A percentile compares a stretch with the other conserved stretches of the same genome.
These are phyloP conservation scores for Acanthurus leucopareius DNA, from an alignment of 2,797 vertebrate species.

Conservation along the genomic window DNA sequence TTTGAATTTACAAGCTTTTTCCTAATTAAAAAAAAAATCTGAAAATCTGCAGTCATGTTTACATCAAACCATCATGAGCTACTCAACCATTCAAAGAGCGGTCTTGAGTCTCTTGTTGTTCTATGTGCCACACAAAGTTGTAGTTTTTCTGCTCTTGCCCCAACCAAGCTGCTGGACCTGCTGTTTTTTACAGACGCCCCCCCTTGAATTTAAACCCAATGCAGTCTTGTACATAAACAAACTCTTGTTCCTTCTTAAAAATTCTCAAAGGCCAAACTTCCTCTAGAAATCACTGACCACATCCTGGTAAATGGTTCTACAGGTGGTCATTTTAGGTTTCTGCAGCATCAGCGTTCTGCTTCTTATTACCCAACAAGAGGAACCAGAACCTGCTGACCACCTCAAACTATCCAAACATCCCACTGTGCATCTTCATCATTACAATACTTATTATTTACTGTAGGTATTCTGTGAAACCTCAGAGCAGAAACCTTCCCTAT, in stretches of 20 bases:
- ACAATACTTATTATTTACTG: slow-evolving; percentile 33
- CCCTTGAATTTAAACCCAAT: slow-evolving; percentile 29
- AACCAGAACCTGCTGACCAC: slow-evolving; percentile 59
- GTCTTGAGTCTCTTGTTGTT: too few species aligned
- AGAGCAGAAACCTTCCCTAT: neutral
- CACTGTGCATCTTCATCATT: slow-evolving; percentile 29
- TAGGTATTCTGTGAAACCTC: slow-evolving; percentile 26
- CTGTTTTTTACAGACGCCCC: neutral
- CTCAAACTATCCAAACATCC: slow-evolving; percentile 11
- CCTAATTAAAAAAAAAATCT: too few species aligned
- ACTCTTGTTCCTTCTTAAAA: slow-evolving; percentile 15
- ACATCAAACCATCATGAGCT: too few species aligned
- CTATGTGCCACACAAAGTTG: neutral
- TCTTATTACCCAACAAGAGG: slow-evolving; percentile 21
- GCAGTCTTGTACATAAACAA: slow-evolving; percentile 47
- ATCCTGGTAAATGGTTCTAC: slow-evolving; percentile 60
- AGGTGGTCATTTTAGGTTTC: slow-evolving; percentile 46
- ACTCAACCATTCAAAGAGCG: too few species aligned
- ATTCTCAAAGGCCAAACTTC: slow-evolving; percentile 31
- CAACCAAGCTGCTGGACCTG: slow-evolving; percentile 4
- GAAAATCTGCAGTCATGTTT: too few species aligned
- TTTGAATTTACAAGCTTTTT: too few species aligned
- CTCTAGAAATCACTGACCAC: slow-evolving; percentile 60
- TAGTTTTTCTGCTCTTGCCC: neutral
- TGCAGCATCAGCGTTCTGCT: slow-evolving; percentile 49